These are phyloP conservation scores for Vanacampus margaritifer DNA, from an alignment of 2,113 vertebrate genomes.

Conservation along the genomic window DNA sequence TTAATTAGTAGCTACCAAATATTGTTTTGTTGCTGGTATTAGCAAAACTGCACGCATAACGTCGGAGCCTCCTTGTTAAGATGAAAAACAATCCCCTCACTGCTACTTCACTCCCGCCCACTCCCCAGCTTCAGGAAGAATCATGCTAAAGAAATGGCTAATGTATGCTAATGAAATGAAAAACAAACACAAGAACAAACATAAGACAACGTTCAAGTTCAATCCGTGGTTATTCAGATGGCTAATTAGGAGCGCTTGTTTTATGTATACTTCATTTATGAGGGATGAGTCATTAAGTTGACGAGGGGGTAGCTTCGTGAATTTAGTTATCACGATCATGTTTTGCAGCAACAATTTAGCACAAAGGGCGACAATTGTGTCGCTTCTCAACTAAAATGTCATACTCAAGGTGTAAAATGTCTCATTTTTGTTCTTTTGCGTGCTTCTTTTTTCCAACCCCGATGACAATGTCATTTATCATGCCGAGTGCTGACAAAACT, in stretches of 20 bases:
- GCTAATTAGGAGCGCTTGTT: slow-evolving; percentile 3
- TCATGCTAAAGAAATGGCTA: background rate
- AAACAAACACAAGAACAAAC: background rate
- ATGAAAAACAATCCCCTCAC: background rate
- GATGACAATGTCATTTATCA: background rate
- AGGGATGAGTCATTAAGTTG: background rate
- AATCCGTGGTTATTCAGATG: background rate
- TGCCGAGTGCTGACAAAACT: background rate
- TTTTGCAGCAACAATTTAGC: background rate
- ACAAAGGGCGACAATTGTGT: background rate
- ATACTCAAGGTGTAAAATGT: background rate
- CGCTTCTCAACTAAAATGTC: background rate
- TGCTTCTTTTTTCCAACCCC: background rate
- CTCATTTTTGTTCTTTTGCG: background rate
- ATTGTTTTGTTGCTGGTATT: background rate
- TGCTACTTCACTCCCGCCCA: background rate
- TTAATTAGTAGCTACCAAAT: background rate
- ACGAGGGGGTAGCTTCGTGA: background rate
- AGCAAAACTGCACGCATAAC: background rate
- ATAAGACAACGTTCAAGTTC: background rate
- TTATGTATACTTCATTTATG: slow-evolving; percentile 2
- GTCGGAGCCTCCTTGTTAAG: background rate
- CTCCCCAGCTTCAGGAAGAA: background rate
- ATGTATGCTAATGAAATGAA: slow-evolving; percentile 1
- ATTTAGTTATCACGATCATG: background rate